A percentile compares a stretch with the other conserved stretches of the same genome.
These are phyloP conservation scores for Nymphalis c-album DNA, from an alignment of 2,888 invertebrate genomes.

Conservation along the genomic window DNA sequence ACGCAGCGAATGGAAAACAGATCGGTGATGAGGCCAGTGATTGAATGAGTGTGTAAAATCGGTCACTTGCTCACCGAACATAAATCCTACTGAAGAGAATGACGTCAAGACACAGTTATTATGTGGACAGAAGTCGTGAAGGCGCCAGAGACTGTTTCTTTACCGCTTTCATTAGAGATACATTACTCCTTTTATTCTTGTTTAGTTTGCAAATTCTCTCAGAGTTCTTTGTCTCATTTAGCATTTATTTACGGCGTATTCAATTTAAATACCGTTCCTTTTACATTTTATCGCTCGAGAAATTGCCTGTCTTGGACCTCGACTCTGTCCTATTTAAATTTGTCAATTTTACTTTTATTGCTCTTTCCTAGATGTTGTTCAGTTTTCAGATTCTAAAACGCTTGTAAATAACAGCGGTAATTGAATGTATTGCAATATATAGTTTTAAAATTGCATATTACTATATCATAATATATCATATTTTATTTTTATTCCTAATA, in stretches of 20 bases:
- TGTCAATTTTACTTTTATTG: conserved; percentile 65
- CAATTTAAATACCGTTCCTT: conserved; percentile 76
- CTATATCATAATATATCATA: too few relatives aligned
- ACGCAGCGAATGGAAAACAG: too few relatives aligned
- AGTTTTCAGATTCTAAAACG: conserved; percentile 22
- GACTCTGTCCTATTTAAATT: conserved; percentile 67
- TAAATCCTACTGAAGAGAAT: conserved; percentile 10
- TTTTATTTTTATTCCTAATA: too few relatives aligned
- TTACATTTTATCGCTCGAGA: conserved; percentile 71
- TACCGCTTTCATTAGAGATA: conserved; percentile 70
- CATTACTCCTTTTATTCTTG: conserved; percentile 74
- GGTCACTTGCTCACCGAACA: neutral
- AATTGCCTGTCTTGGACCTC: conserved; percentile 66
- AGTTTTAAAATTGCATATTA: too few relatives aligned
- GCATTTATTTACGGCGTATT: conserved; percentile 77
- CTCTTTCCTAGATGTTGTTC: conserved; percentile 52
- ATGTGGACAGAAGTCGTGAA: conserved; percentile 39
- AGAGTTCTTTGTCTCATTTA: conserved; percentile 78
- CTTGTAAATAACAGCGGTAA: neutral
- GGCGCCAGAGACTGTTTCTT: conserved; percentile 46
- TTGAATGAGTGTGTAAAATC: neutral
- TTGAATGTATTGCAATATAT: neutral
- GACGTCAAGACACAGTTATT: conserved; percentile 38
- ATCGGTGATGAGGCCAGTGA: too few relatives aligned
- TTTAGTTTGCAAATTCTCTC: conserved; percentile 73